phyloP scores from a whole-genome alignment of 1,140 invertebrate genomes.

The Maconellicoccus hirsutus region DNA sequence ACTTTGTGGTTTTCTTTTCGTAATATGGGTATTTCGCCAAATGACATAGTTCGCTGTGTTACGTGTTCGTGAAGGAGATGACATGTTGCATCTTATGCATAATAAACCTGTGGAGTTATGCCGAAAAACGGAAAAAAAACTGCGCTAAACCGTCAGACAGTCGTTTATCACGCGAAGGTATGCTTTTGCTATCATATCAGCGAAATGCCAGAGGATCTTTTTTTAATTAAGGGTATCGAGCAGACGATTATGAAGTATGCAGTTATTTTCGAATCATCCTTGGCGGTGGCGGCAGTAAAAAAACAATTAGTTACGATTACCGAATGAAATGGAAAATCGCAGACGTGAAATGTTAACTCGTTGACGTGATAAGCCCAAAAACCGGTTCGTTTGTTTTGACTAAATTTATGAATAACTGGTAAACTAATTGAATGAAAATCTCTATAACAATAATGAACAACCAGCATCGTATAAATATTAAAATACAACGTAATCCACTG shows the following conservation, averaged over 20 bases:
- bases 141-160: too few relatives aligned
- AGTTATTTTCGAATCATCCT: background rate
- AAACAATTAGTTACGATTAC: background rate
- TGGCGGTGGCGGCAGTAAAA: background rate
- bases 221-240: background rate
- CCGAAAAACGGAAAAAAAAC: too few relatives aligned
- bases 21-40: background rate
- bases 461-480: conserved; percentile 17
- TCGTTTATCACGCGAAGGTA: too few relatives aligned
- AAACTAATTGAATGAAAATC: conserved; percentile 15
- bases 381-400: background rate
- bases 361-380: background rate
- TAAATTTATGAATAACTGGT: conserved; percentile 15
- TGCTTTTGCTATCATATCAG: too few relatives aligned
- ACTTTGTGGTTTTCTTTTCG: conserved; percentile 3
- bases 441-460: conserved; percentile 14
- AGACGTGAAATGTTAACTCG: background rate
- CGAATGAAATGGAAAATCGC: background rate
- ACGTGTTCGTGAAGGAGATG: too few relatives aligned
- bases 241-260: background rate
- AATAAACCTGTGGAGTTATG: too few relatives aligned
- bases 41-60: background rate
- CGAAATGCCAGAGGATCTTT: too few relatives aligned
- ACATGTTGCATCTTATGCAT: too few relatives aligned
- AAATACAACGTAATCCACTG: conserved; percentile 17